Evolutionary conservation across 1,140 invertebrate species (phyloP), one percentile per base, ranked within the genome.

Genomic region (Glomeris maerens): DNA sequence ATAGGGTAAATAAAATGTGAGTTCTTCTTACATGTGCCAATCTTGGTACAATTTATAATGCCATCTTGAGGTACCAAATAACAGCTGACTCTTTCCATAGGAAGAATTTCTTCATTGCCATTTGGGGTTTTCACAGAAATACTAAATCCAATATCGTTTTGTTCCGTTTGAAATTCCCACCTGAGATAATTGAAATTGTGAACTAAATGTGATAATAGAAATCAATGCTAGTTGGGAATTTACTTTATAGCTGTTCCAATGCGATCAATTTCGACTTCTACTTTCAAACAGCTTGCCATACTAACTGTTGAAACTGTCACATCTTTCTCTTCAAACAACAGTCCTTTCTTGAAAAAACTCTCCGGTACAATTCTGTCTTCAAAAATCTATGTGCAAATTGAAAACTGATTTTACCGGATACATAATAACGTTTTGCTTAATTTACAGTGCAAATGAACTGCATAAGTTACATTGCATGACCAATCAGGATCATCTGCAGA

Each of bases 111-210:
- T 3, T 66, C 72, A 53, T 76, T 72, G 27, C 71, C 71, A 47
- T 79, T 70, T 2, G 71, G 68, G 54, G 79, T 77, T 52, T 74
- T 73, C 22, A 75, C 73, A 26, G 76, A 69, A 23, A 94, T 76
- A 40, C 81, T 77, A 66, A 92, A 94, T 59, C 83, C 84, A 48
- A 94, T 91, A 62, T 93, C 89, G 62, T 90, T 81, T 50, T 75
- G 78, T 54, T 90, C 82, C 0, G 85, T 81, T 55, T 79, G 76
- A 60, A 92, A 89, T 59, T 90, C 84, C 88, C 88, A 94, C 53
- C 87, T 91, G 36, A 4, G n/a, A 26, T n/a, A n/a, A n/a, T n/a
- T n/a, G n/a, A n/a, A n/a, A n/a, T n/a, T 17, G n/a, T n/a, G n/a
- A n/a, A n/a, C n/a, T n/a, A n/a, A n/a, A n/a, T n/a, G n/a, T n/a